A percentile compares a stretch with the other conserved stretches of the same genome.
Conservation (phyloP, 2,888 invertebrate genomes). For the Branchinecta sandiegonensis region DNA sequence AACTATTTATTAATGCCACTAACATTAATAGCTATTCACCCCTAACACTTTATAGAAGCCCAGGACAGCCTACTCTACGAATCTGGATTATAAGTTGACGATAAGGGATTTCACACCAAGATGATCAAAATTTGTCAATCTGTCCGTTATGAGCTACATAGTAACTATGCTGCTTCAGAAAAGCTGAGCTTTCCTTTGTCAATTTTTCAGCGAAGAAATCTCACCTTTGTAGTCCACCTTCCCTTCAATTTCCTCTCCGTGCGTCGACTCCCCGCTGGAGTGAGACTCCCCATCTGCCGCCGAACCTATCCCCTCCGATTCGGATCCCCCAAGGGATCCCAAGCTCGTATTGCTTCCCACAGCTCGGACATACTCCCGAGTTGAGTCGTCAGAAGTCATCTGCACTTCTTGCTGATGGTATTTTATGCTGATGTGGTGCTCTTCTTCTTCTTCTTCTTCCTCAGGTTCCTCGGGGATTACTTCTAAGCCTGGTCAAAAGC, state of each 20-base stretch:
- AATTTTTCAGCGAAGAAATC: too few species aligned
- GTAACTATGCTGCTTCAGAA: too few species aligned
- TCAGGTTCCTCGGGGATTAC: slow-evolving; percentile 13
- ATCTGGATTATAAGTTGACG: too few species aligned
- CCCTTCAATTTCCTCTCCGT: background rate
- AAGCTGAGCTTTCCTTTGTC: too few species aligned
- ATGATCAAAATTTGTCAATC: too few species aligned
- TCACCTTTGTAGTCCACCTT: too few species aligned
- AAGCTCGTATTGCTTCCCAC: background rate
- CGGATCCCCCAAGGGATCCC: slow-evolving; percentile 5
- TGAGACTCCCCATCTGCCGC: slow-evolving; percentile 5
- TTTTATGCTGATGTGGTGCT: background rate
- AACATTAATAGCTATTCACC: too few species aligned
- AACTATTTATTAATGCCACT: too few species aligned
- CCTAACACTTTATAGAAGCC: too few species aligned
- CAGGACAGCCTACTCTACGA: too few species aligned
- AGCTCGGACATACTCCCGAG: background rate
- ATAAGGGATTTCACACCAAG: too few species aligned
- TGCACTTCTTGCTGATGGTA: background rate
- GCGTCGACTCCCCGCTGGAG: background rate
- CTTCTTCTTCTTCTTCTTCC: slow-evolving; percentile 6
- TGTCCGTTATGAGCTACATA: too few species aligned
- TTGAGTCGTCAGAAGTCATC: background rate
- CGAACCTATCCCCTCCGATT: slow-evolving; percentile 12
- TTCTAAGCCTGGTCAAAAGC: background rate